Conservation (phyloP, 2,113 vertebrate genomes). For the Pteruthius melanotis region DNA sequence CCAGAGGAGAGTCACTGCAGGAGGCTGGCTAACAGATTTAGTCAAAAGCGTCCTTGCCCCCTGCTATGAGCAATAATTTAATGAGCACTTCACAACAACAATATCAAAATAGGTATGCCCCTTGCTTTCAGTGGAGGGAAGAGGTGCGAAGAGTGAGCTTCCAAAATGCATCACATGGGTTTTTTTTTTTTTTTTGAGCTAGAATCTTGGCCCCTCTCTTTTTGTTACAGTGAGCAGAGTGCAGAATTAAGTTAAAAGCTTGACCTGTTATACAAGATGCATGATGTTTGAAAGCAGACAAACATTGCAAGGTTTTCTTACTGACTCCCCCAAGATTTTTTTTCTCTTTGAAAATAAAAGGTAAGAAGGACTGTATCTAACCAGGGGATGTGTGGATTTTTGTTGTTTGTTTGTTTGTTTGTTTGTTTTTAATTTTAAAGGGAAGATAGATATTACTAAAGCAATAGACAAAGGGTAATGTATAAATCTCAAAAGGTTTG, state of each 20-base stretch:
- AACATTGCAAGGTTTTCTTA: background rate
- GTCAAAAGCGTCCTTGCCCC: slow-evolving; percentile 55
- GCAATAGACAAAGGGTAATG: background rate
- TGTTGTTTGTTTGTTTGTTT: background rate
- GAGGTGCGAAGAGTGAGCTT: background rate
- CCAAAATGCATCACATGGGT: background rate
- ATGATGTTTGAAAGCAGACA: slow-evolving; percentile 9
- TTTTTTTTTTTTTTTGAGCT: slow-evolving; percentile 30
- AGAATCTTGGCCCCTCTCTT: background rate
- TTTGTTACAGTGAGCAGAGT: background rate
- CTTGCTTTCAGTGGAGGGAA: slow-evolving; percentile 24
- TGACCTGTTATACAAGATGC: background rate
- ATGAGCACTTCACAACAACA: slow-evolving; percentile 64
- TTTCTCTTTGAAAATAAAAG: slow-evolving; percentile 22
- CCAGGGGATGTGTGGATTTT: fast-evolving
- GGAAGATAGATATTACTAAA: background rate
- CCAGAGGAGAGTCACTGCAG: slow-evolving; percentile 57
- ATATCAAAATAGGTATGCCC: slow-evolving; percentile 45
- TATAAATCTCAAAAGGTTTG: background rate
- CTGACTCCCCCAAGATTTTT: background rate
- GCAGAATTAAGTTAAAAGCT: background rate
- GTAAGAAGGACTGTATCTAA: background rate
- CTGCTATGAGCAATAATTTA: slow-evolving; percentile 67
- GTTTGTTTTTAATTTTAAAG: background rate
- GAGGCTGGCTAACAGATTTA: slow-evolving; percentile 71